Evolutionary conservation across 2,113 vertebrate genomes (phyloP), one percentile per base, ranked within the genome.

Genomic region (Equus przewalskii): DNA sequence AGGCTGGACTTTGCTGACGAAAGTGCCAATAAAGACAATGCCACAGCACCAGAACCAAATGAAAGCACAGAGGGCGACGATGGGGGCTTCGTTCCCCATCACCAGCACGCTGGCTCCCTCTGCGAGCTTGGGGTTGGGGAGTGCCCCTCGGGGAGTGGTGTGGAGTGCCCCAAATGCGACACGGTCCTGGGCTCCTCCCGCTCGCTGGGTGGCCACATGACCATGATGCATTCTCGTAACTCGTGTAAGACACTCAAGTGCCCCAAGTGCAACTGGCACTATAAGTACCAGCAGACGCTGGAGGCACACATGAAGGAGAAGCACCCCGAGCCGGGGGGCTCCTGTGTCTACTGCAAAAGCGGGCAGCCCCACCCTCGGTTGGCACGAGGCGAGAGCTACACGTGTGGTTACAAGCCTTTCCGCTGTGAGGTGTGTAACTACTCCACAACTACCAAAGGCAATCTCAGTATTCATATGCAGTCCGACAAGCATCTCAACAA

Each of bases 181-280:
- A 99, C 99, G 2, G 98, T 99, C 97, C 98, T 99, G 98, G 99
- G 99, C 98, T 99, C 99, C 85, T 99, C 99, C 0, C 99, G 99
- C 87, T 99, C 99, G 2, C 99, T 99, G 98, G 99, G 99, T 24
- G 99, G 99, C 98, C 99, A 99, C 99, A 99, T 99, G 99, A 99
- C 99, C 98, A 99, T 99, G 99, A 99, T 99, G 99, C 99, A 99
- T 99, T 99, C 99, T 82, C 99, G 99, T 76, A 99, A 99, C 99
- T 99, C 99, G 3, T 99, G 99, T 98, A 99, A 99, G 99, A 99
- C 99, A 21, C 99, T 99, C 95, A 99, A 99, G 99, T 99, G 99
- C 99, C 99, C 99, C 98, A 99, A 99, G 99, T 99, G 99, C 98
- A 99, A 99, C 99, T 99, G 99, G 99, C 99, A 99, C 99, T 99